These are phyloP conservation scores for Zeugodacus cucurbitae DNA, from an alignment of 1,140 invertebrate species.

Conservation along the genomic window DNA sequence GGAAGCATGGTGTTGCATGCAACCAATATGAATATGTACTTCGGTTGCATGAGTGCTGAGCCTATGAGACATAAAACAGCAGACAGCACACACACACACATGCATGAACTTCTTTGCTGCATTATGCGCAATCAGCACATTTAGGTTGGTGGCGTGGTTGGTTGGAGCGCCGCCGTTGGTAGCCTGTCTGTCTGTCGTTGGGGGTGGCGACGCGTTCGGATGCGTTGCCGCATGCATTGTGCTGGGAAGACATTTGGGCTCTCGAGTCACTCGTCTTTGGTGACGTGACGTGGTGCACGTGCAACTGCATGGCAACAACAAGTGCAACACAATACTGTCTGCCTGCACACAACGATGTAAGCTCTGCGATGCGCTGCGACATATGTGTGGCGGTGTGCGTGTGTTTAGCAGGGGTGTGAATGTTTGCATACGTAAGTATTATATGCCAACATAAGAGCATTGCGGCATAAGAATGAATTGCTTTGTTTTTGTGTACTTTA, in stretches of 20 bases:
- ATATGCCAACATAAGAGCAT: conserved; percentile 11
- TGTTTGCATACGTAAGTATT: conserved; percentile 2
- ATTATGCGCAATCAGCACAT: neutral
- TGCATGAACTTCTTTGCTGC: neutral
- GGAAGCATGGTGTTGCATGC: conserved; percentile 37
- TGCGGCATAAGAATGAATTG: conserved; percentile 10
- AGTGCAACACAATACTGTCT: neutral
- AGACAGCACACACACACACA: conserved; percentile 45
- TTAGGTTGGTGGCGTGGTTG: neutral
- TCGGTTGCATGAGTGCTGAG: neutral
- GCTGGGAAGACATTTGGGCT: conserved; percentile 30
- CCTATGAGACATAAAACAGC: conserved; percentile 36
- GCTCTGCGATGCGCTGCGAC: neutral
- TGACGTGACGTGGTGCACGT: conserved; percentile 35
- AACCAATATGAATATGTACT: conserved; percentile 7
- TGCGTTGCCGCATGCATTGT: conserved; percentile 29
- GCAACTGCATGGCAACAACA: conserved; percentile 27
- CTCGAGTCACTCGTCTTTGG: conserved; percentile 29
- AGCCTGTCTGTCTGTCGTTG: neutral
- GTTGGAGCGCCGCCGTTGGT: neutral
- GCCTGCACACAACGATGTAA: neutral
- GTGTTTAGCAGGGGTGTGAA: neutral
- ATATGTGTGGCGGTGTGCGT: neutral
- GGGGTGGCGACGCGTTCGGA: conserved; percentile 5
- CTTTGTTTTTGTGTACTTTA: conserved; percentile 21